Evolutionary conservation across 35 echinoderm and acorn worm species (phyloP), one percentile per base, ranked within the genome.

Genomic region (Diadema setosum): DNA sequence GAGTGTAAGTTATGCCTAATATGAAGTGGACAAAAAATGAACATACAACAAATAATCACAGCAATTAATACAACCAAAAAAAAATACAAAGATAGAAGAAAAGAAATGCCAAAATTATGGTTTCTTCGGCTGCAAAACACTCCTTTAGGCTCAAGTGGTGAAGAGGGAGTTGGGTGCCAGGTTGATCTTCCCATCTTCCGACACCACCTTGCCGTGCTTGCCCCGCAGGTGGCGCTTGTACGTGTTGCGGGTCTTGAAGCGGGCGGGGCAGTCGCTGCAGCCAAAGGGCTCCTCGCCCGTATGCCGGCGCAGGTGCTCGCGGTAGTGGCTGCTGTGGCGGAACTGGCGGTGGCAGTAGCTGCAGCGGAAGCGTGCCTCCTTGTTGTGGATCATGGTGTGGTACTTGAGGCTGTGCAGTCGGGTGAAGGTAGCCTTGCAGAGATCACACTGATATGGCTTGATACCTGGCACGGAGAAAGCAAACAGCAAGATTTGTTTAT

Each of bases 351-450:
- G 81, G 75, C 96, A 99, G 86, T 94, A 89, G 33, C 89, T 89
- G 40, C 96, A 99, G 49, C 86, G 86, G 81, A 99, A 99, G 33
- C 96, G 84, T 16, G 85, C 87, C 81, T 99, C 88, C 39, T 94
- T 81, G 65, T 99, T 99, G 76, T 99, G 96, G 40, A 99, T 99
- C 96, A 99, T 99, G 89, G 94, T 94, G 70, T 99, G 96, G 63
- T 99, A 99, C 43, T 99, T 99, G 16, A 99, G 93, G 63, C 96
- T 99, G 65, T 99, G 96, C 18, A 94, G 91, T 34, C 96, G 89
- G 40, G 96, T 99, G 83, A 99, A 99, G 9, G 96, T 94, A n/a
- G 96, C 92, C 44, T 81, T 61, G 46, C 96, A 99, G 30, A 92
- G 41, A 24, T 86, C 50, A 60, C 96, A 99, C 46, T 91, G 64